Conservation (phyloP, 2,113 vertebrate species). For the Genyomyrus donnyi region DNA sequence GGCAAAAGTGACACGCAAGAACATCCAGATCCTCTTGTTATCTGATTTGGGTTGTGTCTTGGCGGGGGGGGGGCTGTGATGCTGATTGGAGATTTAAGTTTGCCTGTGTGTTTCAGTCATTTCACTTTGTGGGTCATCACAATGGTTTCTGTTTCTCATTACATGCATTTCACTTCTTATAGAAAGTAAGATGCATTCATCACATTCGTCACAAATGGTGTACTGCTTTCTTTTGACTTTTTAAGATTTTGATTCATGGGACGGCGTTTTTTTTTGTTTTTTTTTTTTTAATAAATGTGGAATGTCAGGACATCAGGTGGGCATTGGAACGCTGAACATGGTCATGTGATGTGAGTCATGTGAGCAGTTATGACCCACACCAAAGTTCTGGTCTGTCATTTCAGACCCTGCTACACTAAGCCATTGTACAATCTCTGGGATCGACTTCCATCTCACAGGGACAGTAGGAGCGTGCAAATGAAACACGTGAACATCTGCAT, state of each 20-base stretch:
- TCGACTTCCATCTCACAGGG: constrained; percentile 8
- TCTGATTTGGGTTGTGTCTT: neutral
- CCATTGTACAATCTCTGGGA: constrained; percentile 21
- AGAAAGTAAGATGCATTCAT: neutral
- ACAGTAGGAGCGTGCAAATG: constrained; percentile 16
- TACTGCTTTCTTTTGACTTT: constrained; percentile 1
- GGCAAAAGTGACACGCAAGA: neutral
- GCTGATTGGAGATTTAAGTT: neutral
- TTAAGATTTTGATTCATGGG: neutral
- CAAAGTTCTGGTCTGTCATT: constrained; percentile 13
- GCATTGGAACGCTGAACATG: neutral
- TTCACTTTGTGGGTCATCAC: neutral
- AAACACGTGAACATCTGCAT: neutral
- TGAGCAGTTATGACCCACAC: constrained; percentile 8
- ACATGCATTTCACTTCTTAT: neutral
- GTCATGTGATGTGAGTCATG: neutral
- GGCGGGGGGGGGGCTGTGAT: neutral
- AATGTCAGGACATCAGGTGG: constrained; percentile 5
- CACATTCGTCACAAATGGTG: neutral
- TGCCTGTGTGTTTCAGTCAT: neutral
- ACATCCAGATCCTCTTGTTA: neutral
- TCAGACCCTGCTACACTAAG: constrained; percentile 18
- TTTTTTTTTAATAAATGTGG: neutral
- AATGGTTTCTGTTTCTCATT: neutral
- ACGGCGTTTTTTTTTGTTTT: neutral